Evolutionary conservation across 2,797 vertebrate species (phyloP).

Genomic region (Megalops cyprinoides): DNA sequence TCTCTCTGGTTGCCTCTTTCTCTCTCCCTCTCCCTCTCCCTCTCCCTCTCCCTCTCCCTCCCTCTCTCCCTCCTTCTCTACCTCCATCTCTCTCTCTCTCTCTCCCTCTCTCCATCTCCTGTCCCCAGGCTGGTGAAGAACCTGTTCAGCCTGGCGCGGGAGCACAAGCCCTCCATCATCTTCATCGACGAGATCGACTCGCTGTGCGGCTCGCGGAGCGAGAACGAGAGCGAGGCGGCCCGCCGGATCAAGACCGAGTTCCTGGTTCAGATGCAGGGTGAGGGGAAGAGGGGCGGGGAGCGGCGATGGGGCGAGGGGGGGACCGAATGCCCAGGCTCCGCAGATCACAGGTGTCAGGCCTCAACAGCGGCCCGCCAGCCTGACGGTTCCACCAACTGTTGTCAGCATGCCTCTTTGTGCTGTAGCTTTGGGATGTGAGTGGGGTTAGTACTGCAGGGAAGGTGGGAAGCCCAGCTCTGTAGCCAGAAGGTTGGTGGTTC

Average conservation of each 20-base stretch:
- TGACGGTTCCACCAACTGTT: too few relatives aligned
- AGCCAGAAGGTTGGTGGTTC: too few relatives aligned
- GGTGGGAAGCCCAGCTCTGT: too few relatives aligned
- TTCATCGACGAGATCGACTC: constrained; percentile 99
- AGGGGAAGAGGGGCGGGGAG: too few relatives aligned
- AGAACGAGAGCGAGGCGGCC: constrained; percentile 97
- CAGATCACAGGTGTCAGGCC: too few relatives aligned
- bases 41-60: not conserved
- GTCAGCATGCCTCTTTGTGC: too few relatives aligned
- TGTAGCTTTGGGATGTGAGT: too few relatives aligned
- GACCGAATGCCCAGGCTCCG: too few relatives aligned
- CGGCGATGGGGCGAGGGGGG: too few relatives aligned
- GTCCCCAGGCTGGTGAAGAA: constrained; percentile 89
- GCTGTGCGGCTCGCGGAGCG: constrained; percentile 92
- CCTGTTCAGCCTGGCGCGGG: constrained; percentile 91
- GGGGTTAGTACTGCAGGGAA: too few relatives aligned
- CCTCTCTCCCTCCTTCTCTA: constrained; percentile 18
- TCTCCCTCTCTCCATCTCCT: not conserved
- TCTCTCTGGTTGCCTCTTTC: not conserved
- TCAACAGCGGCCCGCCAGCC: too few relatives aligned
- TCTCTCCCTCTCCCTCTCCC: constrained; percentile 1
- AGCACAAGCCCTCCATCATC: constrained; percentile 96
- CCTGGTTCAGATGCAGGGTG: constrained; percentile 98
- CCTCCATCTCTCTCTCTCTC: constrained; percentile 40
- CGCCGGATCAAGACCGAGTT: constrained; percentile 97